Percentiles rank a stretch among this genome's conserved stretches.
Conservation (phyloP, 2,113 vertebrate genomes). For the Rhabdomys dilectus region DNA sequence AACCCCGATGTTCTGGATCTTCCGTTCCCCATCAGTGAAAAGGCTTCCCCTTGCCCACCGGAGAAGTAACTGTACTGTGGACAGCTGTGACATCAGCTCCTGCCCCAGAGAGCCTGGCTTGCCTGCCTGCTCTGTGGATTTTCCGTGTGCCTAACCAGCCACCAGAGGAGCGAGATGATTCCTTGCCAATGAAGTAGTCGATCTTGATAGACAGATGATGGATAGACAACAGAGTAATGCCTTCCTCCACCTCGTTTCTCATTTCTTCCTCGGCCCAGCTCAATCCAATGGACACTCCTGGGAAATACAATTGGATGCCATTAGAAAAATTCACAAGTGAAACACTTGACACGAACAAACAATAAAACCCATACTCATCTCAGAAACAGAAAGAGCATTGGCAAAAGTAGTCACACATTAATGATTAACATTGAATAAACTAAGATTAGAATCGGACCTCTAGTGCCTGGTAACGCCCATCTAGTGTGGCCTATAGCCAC, state of each 20-base stretch:
- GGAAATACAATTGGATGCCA: not conserved
- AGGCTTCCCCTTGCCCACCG: not conserved
- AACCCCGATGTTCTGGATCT: not conserved
- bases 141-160: not conserved
- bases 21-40: not conserved
- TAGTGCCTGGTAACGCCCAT: not conserved
- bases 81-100: not conserved
- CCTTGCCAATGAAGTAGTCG: not conserved
- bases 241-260: not conserved
- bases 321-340: not conserved
- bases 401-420: not conserved
- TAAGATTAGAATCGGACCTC: not conserved
- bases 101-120: not conserved
- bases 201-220: not conserved
- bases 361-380: conserved; percentile 2
- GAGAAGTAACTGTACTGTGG: not conserved
- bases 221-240: not conserved
- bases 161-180: not conserved
- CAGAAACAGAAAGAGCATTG: not conserved
- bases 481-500: not conserved
- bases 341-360: not conserved
- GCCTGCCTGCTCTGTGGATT: too few relatives aligned
- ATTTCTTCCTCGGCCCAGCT: not conserved
- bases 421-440: conserved; percentile 20
- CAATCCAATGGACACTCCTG: not conserved